Evolutionary conservation across 2,113 vertebrate species (phyloP).

Genomic region (Bettongia penicillata): DNA sequence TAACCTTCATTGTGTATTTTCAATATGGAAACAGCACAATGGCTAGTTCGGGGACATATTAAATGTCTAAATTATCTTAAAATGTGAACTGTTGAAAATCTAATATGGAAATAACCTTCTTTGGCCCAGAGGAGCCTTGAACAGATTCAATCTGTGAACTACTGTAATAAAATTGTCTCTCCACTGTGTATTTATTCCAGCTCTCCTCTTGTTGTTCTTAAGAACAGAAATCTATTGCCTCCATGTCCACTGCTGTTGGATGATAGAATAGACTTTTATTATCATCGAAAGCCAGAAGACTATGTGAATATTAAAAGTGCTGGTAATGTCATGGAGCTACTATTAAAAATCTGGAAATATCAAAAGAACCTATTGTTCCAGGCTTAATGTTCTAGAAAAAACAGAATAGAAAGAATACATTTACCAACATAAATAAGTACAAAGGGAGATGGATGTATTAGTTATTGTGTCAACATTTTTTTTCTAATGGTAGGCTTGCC

Average conservation of each 20-base stretch:
- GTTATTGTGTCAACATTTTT: background rate
- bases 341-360: conserved; percentile 33
- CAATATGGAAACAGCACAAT: background rate
- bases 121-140: background rate
- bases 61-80: background rate
- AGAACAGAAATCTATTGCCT: background rate
- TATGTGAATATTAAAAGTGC: conserved; percentile 41
- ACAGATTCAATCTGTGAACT: background rate
- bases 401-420: conserved; percentile 28
- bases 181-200: background rate
- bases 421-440: background rate
- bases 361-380: conserved; percentile 32
- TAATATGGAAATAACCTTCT: background rate
- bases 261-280: background rate
- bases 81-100: background rate
- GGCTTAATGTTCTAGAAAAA: conserved; percentile 54
- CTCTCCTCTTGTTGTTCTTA: background rate
- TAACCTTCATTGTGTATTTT: background rate
- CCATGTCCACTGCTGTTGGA: background rate
- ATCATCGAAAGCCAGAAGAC: conserved; percentile 52
- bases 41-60: background rate
- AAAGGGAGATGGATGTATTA: background rate
- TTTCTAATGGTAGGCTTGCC: conserved; percentile 9
- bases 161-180: background rate
- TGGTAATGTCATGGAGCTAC: conserved; percentile 42